Evolutionary conservation across 1,140 invertebrate species (phyloP), one percentile per base, ranked within the genome.

Genomic region (Platyura marginata): DNA sequence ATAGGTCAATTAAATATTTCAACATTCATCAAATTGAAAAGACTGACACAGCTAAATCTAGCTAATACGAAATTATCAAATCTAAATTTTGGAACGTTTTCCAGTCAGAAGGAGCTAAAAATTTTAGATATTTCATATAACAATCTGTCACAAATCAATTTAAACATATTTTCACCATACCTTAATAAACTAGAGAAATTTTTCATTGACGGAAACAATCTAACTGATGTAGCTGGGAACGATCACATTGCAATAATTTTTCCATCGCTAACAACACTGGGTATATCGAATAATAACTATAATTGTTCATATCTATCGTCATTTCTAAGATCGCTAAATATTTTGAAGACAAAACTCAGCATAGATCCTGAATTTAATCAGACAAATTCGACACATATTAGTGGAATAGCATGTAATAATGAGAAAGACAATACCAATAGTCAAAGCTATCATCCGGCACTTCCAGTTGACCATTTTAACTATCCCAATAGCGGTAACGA

Each of bases 131-230:
- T 61, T 25, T 53, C 57, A 0, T 59, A 53, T 34, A 61, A 61
- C 44, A 61, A 61, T 40, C 39, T 61, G 21, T 56, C 48, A 23
- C 43, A 36, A 18, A 48, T 61, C 16, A 60, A 61, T 48, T 41
- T 61, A 48, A 53, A 61, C 37, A 41, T 61, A 6, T 61, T 61
- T 45, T 51, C 58, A 40, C 58, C 58, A 10, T 57, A 60, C 32
- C 19, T 60, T 23, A 43, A 37, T 3, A 58, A 57, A n/a, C 33
- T 61, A 1, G 48, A 50, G 23, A 47, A 54, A 42, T 55, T 61
- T 21, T 49, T 48, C 19, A 46, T 60, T 8, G 58, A 60, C 34
- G 58, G 55, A 13, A 61, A 61, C 38, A 44, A 45, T 9, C 38
- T 61, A 5, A 46, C 20, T 2, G 57, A 61, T 22, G 44, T 61